Base-by-base conservation (phyloP, 2,113 vertebrate species). In the Ptilorrhoa leucosticta region DNA sequence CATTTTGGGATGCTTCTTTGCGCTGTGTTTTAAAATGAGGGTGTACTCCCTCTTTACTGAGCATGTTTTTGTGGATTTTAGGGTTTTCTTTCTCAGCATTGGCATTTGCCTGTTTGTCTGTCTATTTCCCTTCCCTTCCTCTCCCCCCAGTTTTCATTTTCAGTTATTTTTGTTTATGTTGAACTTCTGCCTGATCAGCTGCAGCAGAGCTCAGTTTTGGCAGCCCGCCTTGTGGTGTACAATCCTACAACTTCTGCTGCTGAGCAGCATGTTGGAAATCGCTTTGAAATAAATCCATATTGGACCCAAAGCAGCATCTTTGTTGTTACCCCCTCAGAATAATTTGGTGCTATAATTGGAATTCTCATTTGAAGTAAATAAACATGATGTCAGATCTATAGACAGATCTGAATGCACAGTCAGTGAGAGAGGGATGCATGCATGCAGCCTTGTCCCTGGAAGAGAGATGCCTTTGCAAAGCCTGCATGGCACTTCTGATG, bases 151-250 rank as follows among this genome's bases (percentile, higher is more conserved):
- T 85, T 95, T 96, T 97, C 77, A 51, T 93, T 95, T 95, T 87
- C 94, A 95, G 57, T 92, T 94, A 80, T 97, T 95, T 96, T 95
- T 96, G 93, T 93, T 97, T 96, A 47, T 87, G 66, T 90, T 96
- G 93, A 96, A 94, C 95, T 94, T 58, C 73, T 95, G 94, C 79
- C 86, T 93, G 94, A 73, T 96, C 92, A 93, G 92, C 95, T 95
- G 92, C 93, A 95, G 89, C 84, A 94, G 76, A 96, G 85, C 75
- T 87, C 7, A 2, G 54, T 68, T 65, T 84, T 97, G 95, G 97
- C 96, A 97, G 89, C 87, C 87, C 10, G 93, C 93, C 94, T 90
- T 22, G 57, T 96, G 91, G 71, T 96, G 88, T 90, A 80, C 76
- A 80, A 71, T 83, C 70, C 93, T 96, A 85, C 85, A 95, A 84